These are phyloP conservation scores for Agelastica alni DNA, from an alignment of 2,888 invertebrate species.

Conservation along the genomic window DNA sequence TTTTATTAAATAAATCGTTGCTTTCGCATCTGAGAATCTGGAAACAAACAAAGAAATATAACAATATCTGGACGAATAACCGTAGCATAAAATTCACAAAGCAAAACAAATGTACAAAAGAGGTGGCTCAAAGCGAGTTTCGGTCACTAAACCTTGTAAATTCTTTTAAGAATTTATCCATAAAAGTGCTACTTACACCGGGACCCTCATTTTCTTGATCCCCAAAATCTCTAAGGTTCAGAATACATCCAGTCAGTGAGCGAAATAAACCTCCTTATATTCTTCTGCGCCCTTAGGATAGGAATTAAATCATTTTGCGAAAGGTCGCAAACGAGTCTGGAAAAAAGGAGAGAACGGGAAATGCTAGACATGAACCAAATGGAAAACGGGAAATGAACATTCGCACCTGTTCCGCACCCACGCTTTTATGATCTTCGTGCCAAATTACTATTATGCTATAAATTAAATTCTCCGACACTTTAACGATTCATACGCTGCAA, in stretches of 20 bases:
- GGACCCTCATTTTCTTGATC: constrained; percentile 16
- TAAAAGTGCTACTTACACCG: constrained; percentile 18
- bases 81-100: constrained; percentile 14
- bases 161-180: constrained; percentile 21
- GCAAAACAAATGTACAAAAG: constrained; percentile 14
- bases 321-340: constrained; percentile 23
- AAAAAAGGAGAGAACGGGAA: constrained; percentile 9
- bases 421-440: constrained; percentile 17
- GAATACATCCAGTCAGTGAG: constrained; percentile 26
- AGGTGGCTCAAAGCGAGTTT: constrained; percentile 11
- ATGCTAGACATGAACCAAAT: constrained; percentile 21
- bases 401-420: constrained; percentile 25
- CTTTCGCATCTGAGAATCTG: neutral
- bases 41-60: constrained; percentile 8
- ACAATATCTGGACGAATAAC: constrained; percentile 3
- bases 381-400: constrained; percentile 27
- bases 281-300: constrained; percentile 17
- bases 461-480: too few species aligned
- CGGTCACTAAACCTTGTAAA: constrained; percentile 22
- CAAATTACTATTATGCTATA: too few species aligned
- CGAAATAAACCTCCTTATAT: constrained; percentile 27
- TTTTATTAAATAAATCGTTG: neutral
- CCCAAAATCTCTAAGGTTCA: constrained; percentile 18
- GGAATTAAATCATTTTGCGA: constrained; percentile 29
- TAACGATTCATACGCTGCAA: too few species aligned